Evolutionary conservation across 1,140 invertebrate species (phyloP), one percentile per base, ranked within the genome.

Genomic region (Orius insidiosus): DNA sequence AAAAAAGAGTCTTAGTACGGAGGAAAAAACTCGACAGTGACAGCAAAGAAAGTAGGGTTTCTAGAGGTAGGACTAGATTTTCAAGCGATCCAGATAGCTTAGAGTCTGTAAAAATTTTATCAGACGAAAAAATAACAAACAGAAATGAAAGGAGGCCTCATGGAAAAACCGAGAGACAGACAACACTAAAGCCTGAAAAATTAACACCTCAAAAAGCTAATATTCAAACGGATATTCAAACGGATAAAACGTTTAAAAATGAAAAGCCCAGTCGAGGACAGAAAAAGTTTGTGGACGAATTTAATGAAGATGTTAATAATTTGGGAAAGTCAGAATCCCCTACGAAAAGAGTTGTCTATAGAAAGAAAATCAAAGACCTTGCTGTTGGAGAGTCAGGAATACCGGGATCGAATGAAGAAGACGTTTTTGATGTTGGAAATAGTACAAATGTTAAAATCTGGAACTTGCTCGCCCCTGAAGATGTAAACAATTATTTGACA

Each of bases 331-430:
- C 24, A 24, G n/a, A n/a, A n/a, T 24, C 24, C 3, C 3, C 3
- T 3, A 24, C 24, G 24, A 43, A 18, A 16, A 9, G 19, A 31
- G 46, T 48, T 2, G 31, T 48, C 13, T 9, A 18, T 6, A 38
- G 32, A 13, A 47, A 41, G 33, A 6, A 38, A 8, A 16, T 48
- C 8, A 48, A 42, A 19, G 46, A 48, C 32, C 24, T 48, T 2
- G 39, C 39, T 14, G 46, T 48, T 11, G 46, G 33, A 34, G 46
- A 41, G n/a, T 42, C 46, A 2, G 39, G 35, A 11, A 41, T 40
- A 4, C 39, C 39, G 5, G 39, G 19, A 14, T 24, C 24, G 24
- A 24, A 24, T 7, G 24, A 24, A 24, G 24, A 24, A 24, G 24
- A 24, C 24, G 24, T 24, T 24, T 24, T 24, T 7, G 24, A 24